Evolutionary conservation across 2,113 vertebrate species (phyloP).

Genomic region (Menidia beryllina): DNA sequence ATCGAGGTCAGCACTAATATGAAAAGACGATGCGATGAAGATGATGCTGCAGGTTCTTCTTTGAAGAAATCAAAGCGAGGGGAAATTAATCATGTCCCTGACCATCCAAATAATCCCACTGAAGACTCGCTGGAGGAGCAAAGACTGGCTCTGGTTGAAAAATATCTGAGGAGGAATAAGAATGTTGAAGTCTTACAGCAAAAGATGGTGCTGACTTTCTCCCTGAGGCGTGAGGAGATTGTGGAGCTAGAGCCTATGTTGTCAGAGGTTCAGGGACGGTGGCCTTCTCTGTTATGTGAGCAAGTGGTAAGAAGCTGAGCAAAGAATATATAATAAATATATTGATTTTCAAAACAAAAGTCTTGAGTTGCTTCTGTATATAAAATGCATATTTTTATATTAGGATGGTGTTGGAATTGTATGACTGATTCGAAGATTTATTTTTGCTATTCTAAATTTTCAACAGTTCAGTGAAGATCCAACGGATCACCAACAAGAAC

Average conservation of each 20-base stretch:
- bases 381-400: background rate
- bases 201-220: slow-evolving; percentile 7
- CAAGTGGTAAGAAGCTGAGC: background rate
- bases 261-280: slow-evolving; percentile 5
- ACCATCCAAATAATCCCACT: background rate
- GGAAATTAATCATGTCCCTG: slow-evolving; percentile 1
- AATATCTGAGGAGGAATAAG: background rate
- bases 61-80: slow-evolving; percentile 2
- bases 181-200: background rate
- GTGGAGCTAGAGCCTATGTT: no score
- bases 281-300: slow-evolving; percentile 16
- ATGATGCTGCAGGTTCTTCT: background rate
- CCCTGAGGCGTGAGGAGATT: no score
- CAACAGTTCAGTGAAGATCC: slow-evolving; percentile 7
- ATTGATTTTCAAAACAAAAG: background rate
- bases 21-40: background rate
- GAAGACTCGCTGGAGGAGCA: slow-evolving; percentile 4
- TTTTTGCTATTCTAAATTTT: background rate
- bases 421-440: background rate
- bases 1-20: slow-evolving; percentile 7
- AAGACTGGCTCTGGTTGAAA: background rate
- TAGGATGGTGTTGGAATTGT: background rate
- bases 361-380: background rate
- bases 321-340: background rate
- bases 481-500: slow-evolving; percentile 26